phyloP scores from a whole-genome alignment of 2,113 vertebrate species.

The Meles meles region DNA sequence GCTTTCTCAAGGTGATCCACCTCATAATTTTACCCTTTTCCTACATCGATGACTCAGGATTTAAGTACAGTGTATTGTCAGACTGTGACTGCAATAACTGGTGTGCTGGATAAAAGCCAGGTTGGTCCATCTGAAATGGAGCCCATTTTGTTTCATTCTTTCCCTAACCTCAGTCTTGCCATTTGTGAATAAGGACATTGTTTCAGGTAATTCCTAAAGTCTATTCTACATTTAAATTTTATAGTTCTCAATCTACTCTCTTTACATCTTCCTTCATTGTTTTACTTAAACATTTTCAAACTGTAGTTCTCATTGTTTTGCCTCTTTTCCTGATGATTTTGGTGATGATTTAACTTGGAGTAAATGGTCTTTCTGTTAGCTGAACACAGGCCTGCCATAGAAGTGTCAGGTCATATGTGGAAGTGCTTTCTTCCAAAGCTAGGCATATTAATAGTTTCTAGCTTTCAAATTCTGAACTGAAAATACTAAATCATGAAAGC shows the following conservation, averaged over 20 bases:
- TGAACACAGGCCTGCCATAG: not conserved
- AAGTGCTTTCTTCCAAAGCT: conserved; percentile 58
- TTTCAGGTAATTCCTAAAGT: not conserved
- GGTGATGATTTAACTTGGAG: conserved; percentile 27
- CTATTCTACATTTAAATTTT: not conserved
- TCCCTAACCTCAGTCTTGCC: not conserved
- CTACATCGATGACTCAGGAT: conserved; percentile 39
- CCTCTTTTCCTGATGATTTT: not conserved
- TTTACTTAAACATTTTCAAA: not conserved
- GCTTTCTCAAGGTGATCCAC: not conserved
- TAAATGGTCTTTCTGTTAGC: conserved; percentile 23
- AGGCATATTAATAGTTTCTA: conserved; percentile 55
- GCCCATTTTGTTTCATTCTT: conserved; percentile 7
- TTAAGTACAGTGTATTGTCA: conserved; percentile 30
- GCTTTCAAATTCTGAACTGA: conserved; percentile 40
- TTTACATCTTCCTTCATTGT: not conserved
- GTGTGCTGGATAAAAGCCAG: conserved; percentile 15
- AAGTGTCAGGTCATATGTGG: conserved; percentile 35
- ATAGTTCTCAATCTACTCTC: not conserved
- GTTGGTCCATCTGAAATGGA: not conserved
- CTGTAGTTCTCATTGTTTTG: not conserved
- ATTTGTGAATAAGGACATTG: conserved; percentile 6
- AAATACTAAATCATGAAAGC: conserved; percentile 35
- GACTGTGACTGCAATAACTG: not conserved
- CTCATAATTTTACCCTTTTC: not conserved